These are phyloP conservation scores for Barnardius zonarius DNA, from an alignment of 2,113 vertebrate genomes.

Conservation along the genomic window DNA sequence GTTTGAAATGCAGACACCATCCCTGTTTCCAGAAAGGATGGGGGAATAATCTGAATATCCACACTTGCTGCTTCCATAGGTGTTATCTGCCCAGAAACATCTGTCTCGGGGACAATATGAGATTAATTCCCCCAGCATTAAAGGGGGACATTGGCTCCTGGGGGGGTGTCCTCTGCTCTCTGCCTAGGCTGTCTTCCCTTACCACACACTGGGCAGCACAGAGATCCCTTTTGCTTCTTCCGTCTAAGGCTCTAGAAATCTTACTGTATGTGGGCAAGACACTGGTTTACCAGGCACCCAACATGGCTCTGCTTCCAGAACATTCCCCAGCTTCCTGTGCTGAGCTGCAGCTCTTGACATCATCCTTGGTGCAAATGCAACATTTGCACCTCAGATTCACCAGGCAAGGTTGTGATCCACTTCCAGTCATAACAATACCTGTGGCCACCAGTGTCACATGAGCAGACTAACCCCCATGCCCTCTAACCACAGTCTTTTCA, in stretches of 20 bases:
- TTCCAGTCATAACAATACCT: background rate
- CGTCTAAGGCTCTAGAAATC: background rate
- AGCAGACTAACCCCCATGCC: background rate
- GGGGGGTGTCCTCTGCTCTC: background rate
- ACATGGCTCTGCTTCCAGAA: background rate
- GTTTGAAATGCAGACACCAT: slow-evolving; percentile 9
- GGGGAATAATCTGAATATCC: background rate
- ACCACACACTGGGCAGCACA: background rate
- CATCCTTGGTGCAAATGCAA: background rate
- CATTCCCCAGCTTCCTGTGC: background rate
- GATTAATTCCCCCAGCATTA: background rate
- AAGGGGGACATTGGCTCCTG: background rate
- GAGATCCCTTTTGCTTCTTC: background rate
- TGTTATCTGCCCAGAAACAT: background rate
- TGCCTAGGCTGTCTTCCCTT: background rate
- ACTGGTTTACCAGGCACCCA: background rate
- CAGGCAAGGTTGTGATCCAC: too few relatives aligned
- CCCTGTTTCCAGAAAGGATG: background rate
- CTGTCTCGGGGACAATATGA: background rate
- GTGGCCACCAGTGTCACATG: rapidly evolving
- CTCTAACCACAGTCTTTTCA: background rate
- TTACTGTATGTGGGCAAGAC: rapidly evolving
- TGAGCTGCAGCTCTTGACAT: background rate
- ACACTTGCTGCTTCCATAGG: background rate
- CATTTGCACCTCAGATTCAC: background rate